phyloP scores from a whole-genome alignment of 2,888 invertebrate species.

The Frankliniella intonsa region DNA sequence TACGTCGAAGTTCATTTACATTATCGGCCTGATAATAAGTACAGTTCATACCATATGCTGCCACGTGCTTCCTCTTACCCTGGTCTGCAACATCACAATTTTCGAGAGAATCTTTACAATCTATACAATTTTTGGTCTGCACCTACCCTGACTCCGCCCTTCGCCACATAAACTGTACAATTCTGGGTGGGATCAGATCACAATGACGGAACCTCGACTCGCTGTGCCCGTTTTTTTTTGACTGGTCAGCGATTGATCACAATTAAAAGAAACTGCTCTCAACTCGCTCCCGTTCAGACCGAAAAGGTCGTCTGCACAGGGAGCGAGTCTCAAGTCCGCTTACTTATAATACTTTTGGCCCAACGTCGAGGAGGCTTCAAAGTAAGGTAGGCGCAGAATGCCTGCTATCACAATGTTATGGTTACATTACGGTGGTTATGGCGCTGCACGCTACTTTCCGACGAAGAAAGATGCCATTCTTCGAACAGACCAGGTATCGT shows the following conservation, averaged over 20 bases:
- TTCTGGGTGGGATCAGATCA: conserved; percentile 24
- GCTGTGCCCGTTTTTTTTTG: conserved; percentile 13
- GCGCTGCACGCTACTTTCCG: conserved; percentile 11
- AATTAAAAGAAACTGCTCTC: background rate
- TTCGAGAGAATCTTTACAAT: conserved; percentile 24
- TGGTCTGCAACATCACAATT: conserved; percentile 25
- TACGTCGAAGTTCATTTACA: background rate
- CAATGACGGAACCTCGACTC: conserved; percentile 24
- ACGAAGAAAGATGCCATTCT: conserved; percentile 20
- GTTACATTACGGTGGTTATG: conserved; percentile 26
- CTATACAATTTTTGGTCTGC: conserved; percentile 26
- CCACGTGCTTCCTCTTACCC: conserved; percentile 11
- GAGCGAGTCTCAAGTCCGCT: background rate
- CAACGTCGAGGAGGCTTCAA: conserved; percentile 26
- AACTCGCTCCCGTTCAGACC: background rate
- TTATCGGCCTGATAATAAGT: conserved; percentile 11
- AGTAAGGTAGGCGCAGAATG: conserved; percentile 17
- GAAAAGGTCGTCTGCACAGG: conserved; percentile 10
- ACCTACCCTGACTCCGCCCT: conserved; percentile 25
- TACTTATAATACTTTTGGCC: background rate
- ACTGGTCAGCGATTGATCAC: conserved; percentile 26
- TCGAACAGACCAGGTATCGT: conserved; percentile 19
- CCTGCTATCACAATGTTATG: conserved; percentile 25
- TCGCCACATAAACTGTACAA: conserved; percentile 22
- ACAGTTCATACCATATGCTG: conserved; percentile 16